These are phyloP conservation scores for Mya arenaria DNA, from an alignment of 1,140 invertebrate genomes.

Conservation along the genomic window DNA sequence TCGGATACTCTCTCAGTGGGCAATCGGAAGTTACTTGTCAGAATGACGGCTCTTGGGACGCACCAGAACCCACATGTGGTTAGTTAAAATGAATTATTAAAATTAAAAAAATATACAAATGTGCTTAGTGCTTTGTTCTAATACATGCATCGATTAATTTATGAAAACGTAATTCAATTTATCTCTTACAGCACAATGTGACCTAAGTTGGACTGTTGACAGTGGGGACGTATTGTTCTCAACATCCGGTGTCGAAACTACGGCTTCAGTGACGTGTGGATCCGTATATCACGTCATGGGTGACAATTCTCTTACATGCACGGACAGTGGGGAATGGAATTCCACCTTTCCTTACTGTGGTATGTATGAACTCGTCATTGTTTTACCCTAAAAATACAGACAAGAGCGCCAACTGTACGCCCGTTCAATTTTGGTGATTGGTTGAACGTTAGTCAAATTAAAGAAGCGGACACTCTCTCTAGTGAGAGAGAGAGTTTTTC, in stretches of 20 bases:
- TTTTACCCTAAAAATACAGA: background rate
- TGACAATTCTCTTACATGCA: background rate
- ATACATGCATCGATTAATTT: background rate
- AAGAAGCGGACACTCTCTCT: background rate
- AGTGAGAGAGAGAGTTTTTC: background rate
- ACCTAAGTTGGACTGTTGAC: background rate
- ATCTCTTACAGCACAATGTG: background rate
- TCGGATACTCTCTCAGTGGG: constrained; percentile 15
- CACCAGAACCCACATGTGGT: constrained; percentile 17
- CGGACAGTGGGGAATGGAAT: constrained; percentile 14
- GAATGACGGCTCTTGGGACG: constrained; percentile 26
- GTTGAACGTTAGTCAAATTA: background rate
- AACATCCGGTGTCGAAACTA: background rate
- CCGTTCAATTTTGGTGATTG: background rate
- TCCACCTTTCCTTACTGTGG: background rate
- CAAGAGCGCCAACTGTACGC: background rate
- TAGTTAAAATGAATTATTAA: background rate
- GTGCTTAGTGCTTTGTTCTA: background rate
- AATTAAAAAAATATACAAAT: background rate
- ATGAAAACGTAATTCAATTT: background rate
- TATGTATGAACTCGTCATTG: background rate
- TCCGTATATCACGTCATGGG: background rate
- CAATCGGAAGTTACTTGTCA: background rate
- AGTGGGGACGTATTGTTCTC: background rate
- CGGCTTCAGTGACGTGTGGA: background rate